phyloP scores from a whole-genome alignment of 2,113 vertebrate genomes.

The Progne subis region DNA sequence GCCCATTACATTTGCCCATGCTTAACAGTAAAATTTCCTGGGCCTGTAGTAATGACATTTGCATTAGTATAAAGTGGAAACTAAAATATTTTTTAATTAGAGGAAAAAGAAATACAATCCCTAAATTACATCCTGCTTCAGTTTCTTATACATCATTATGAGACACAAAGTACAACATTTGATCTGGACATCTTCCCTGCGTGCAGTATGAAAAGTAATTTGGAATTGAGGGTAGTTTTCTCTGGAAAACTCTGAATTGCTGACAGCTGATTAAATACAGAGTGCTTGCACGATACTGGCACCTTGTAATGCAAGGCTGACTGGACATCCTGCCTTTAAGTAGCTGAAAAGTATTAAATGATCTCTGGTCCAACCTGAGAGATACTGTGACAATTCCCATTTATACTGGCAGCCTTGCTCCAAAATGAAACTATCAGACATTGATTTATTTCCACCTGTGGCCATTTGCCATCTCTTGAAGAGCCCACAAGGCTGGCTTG shows the following conservation, averaged over 20 bases:
- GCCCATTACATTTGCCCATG: slow-evolving; percentile 55
- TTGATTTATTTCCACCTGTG: neutral
- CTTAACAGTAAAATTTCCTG: slow-evolving; percentile 32
- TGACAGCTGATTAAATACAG: neutral
- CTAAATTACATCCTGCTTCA: neutral
- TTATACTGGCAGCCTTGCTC: neutral
- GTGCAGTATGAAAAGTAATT: neutral
- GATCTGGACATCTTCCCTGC: neutral
- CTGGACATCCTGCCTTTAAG: neutral
- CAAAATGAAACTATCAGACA: neutral
- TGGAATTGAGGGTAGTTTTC: slow-evolving; percentile 5
- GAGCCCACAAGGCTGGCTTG: neutral
- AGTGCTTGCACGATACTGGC: neutral
- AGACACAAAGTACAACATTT: neutral
- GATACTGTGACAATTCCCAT: neutral
- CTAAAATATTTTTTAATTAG: slow-evolving; percentile 17
- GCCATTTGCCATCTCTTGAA: neutral
- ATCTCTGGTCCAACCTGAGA: neutral
- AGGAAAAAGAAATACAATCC: slow-evolving; percentile 1
- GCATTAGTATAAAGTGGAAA: slow-evolving; percentile 26
- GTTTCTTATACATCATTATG: neutral
- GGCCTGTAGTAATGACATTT: slow-evolving; percentile 13
- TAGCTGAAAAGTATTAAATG: neutral
- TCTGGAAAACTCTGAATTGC: slow-evolving; percentile 6
- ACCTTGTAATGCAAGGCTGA: neutral